phyloP scores from a whole-genome alignment of 2,113 vertebrate genomes.

The Erythrocercus mccallii region DNA sequence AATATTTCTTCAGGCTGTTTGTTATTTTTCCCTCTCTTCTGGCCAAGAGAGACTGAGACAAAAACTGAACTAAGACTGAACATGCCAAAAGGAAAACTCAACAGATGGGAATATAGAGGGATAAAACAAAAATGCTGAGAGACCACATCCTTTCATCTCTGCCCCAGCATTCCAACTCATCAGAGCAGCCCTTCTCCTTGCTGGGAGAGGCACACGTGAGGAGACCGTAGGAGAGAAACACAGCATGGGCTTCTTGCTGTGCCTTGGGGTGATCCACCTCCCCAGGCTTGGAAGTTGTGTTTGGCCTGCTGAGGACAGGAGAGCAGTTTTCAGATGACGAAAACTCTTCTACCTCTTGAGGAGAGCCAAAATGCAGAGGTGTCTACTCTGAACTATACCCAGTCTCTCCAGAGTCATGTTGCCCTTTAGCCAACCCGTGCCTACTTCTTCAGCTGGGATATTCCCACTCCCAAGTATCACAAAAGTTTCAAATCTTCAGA shows the following conservation, averaged over 20 bases:
- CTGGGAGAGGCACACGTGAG: neutral
- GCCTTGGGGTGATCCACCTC: neutral
- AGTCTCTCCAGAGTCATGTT: neutral
- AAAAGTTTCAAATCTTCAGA: neutral
- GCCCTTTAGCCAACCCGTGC: neutral
- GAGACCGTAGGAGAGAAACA: neutral
- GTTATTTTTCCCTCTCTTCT: neutral
- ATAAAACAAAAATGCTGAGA: neutral
- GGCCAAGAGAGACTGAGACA: neutral
- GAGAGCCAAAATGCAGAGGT: neutral
- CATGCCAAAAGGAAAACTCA: neutral
- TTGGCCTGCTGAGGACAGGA: neutral
- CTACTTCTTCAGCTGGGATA: neutral
- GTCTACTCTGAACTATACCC: neutral
- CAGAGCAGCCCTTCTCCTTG: neutral
- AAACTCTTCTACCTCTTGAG: neutral
- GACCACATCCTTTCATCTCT: neutral
- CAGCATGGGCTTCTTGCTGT: neutral
- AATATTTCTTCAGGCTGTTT: conserved; percentile 2
- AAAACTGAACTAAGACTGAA: neutral
- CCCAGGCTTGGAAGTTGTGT: neutral
- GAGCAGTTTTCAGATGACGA: neutral
- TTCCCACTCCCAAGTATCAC: neutral
- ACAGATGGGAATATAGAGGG: neutral
- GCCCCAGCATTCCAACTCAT: neutral